A percentile compares a stretch with the other conserved stretches of the same genome.
Conservation (phyloP, 23 tunicate genomes). For the Trididemnum nubilum region DNA sequence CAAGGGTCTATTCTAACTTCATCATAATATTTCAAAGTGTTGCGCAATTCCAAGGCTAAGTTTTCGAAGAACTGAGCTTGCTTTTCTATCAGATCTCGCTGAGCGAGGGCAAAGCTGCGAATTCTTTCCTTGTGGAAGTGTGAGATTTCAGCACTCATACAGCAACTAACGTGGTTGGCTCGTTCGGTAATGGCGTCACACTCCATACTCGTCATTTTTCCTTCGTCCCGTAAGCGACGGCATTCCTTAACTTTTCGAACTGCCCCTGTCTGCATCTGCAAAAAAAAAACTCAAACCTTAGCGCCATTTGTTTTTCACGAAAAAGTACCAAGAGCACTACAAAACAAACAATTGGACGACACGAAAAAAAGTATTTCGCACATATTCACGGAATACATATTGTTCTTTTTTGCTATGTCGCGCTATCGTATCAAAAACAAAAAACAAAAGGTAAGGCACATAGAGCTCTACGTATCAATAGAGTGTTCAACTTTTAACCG, state of each 20-base stretch:
- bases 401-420: too few species aligned
- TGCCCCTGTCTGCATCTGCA: constrained; percentile 89
- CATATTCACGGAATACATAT: too few species aligned
- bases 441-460: too few species aligned
- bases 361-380: too few species aligned
- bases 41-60: constrained; percentile 57
- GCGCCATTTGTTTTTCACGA: too few species aligned
- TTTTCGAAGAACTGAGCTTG: constrained; percentile 82
- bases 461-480: too few species aligned
- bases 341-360: too few species aligned
- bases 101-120: constrained; percentile 57
- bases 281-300: background rate
- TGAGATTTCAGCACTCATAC: constrained; percentile 80
- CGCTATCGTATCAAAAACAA: too few species aligned
- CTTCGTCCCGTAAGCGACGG: constrained; percentile 71
- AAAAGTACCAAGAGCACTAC: too few species aligned
- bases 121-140: constrained; percentile 87
- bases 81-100: constrained; percentile 43
- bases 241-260: constrained; percentile 87
- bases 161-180: constrained; percentile 55
- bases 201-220: constrained; percentile 71
- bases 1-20: constrained; percentile 33
- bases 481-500: too few species aligned
- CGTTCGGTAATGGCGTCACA: constrained; percentile 82
- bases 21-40: constrained; percentile 48